A percentile compares a stretch with the other conserved stretches of the same genome.
These are phyloP conservation scores for Rhizomys pruinosus DNA, from an alignment of 2,113 vertebrate genomes.

Conservation along the genomic window DNA sequence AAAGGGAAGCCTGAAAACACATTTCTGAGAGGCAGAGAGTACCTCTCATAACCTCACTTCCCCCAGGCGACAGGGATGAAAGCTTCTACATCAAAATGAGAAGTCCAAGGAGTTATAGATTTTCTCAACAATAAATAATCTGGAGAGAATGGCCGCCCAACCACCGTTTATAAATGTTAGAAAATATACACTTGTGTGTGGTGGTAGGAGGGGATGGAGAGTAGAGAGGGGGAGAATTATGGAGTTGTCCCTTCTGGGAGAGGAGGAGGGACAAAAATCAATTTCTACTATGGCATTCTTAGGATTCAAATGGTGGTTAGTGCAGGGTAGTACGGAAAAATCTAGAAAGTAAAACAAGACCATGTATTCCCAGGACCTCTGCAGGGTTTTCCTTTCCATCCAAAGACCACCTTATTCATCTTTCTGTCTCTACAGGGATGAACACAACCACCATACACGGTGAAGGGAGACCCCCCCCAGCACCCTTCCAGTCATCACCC, in stretches of 20 bases:
- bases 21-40: conserved; percentile 78
- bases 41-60: conserved; percentile 79
- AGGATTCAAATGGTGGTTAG: conserved; percentile 63
- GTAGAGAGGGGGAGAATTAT: conserved; percentile 67
- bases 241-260: conserved; percentile 71
- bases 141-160: conserved; percentile 76
- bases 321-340: conserved; percentile 40
- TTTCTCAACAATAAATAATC: conserved; percentile 85
- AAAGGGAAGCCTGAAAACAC: conserved; percentile 78
- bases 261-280: conserved; percentile 73
- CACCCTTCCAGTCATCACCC: accelerated
- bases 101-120: conserved; percentile 81
- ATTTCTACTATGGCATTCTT: conserved; percentile 71
- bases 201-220: not conserved
- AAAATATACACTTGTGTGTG: conserved; percentile 76
- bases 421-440: not conserved
- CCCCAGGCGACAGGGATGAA: conserved; percentile 77
- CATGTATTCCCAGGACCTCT: not conserved
- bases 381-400: conserved; percentile 30
- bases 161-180: conserved; percentile 80
- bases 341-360: conserved; percentile 55
- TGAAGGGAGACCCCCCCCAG: not conserved
- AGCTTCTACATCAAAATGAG: conserved; percentile 83
- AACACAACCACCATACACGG: not conserved
- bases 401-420: not conserved